phyloP scores from a whole-genome alignment of 2,113 vertebrate species.

The Alethe diademata region DNA sequence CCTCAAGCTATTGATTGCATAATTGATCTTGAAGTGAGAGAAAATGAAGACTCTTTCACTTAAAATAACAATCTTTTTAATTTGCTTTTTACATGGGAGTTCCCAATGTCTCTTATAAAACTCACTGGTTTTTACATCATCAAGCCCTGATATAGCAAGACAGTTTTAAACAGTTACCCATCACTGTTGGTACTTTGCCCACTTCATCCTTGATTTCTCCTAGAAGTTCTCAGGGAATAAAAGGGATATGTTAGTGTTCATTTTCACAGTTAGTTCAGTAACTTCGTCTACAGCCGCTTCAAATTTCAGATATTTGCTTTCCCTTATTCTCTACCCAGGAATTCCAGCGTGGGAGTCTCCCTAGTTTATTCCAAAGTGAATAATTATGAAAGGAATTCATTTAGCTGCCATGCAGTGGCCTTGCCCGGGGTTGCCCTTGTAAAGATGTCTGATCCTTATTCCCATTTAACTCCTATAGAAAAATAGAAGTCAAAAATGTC shows the following conservation, averaged over 20 bases:
- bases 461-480: not conserved
- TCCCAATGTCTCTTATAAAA: not conserved
- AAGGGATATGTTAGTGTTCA: accelerated
- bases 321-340: not conserved
- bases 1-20: not conserved
- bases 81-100: not conserved
- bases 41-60: not conserved
- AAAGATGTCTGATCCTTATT: not conserved
- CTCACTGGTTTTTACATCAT: not conserved
- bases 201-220: not conserved
- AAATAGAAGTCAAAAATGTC: not conserved
- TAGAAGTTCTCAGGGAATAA: not conserved
- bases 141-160: not conserved
- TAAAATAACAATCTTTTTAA: not conserved
- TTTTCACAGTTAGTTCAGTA: not conserved
- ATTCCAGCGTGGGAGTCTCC: not conserved
- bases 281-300: not conserved
- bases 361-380: not conserved
- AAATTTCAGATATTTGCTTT: not conserved
- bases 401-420: not conserved
- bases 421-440: not conserved
- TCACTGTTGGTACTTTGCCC: not conserved
- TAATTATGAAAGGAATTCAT: not conserved
- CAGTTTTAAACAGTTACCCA: not conserved
- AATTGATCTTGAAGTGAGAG: not conserved